Evolutionary conservation across 2,888 invertebrate species (phyloP).

Genomic region (Caenorhabditis auriculariae): DNA sequence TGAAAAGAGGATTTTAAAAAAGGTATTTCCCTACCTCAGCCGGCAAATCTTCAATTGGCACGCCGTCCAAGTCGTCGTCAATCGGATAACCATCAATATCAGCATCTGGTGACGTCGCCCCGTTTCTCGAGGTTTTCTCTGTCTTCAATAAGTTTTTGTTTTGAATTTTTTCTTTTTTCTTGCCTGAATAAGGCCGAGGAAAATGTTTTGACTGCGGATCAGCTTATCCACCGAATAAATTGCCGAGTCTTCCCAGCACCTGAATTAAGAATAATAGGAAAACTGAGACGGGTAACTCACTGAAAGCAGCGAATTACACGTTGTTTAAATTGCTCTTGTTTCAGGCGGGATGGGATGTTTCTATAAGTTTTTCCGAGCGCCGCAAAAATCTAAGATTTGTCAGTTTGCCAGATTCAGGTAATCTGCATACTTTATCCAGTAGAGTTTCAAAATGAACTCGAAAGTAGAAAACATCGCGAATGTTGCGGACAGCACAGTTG

Average conservation of each 20-base stretch:
- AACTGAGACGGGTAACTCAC: not conserved
- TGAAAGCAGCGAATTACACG: constrained; percentile 33
- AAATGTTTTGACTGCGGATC: constrained; percentile 82
- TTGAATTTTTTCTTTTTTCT: not conserved
- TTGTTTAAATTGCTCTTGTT: constrained; percentile 91
- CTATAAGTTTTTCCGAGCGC: constrained; percentile 76
- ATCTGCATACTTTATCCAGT: constrained; percentile 39
- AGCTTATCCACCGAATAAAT: constrained; percentile 91
- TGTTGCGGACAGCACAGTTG: constrained; percentile 87
- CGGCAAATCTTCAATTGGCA: constrained; percentile 18
- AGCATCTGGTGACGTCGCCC: not conserved
- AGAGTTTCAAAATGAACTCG: constrained; percentile 66
- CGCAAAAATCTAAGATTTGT: constrained; percentile 72
- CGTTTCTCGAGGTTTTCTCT: not conserved
- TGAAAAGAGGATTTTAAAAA: not conserved
- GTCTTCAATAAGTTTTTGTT: not conserved
- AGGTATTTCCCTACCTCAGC: too few species aligned
- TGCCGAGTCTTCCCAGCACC: constrained; percentile 97
- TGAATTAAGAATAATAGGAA: constrained; percentile 68
- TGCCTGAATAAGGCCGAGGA: constrained; percentile 75
- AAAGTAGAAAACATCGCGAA: constrained; percentile 91
- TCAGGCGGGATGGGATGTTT: constrained; percentile 79
- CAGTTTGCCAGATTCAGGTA: too few species aligned
- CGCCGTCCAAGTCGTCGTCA: constrained; percentile 39
- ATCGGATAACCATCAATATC: constrained; percentile 62